phyloP scores from a whole-genome alignment of 2,888 invertebrate species.

The Leucophenga montana region DNA sequence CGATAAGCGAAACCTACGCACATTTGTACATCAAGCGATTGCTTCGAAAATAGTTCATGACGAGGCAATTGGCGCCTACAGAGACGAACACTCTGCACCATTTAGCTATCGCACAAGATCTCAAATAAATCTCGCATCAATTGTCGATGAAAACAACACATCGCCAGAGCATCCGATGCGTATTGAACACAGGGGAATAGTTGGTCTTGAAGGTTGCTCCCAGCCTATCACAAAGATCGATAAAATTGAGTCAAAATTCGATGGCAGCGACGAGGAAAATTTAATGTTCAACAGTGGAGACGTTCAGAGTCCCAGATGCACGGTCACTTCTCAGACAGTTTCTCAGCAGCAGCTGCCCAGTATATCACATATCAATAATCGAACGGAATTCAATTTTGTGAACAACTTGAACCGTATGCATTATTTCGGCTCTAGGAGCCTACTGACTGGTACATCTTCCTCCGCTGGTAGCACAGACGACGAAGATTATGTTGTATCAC shows the following conservation, averaged over 20 bases:
- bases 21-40: conserved; percentile 75
- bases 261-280: neutral
- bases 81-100: conserved; percentile 88
- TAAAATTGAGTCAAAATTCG: neutral
- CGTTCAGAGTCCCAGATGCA: neutral
- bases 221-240: neutral
- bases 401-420: neutral
- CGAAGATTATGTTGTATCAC: conserved; percentile 24
- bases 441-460: conserved; percentile 45
- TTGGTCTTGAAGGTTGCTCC: neutral
- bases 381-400: neutral
- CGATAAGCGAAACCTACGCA: conserved; percentile 74
- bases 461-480: conserved; percentile 44
- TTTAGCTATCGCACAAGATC: conserved; percentile 87
- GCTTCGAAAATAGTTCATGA: conserved; percentile 77
- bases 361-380: too few relatives aligned
- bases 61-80: conserved; percentile 75
- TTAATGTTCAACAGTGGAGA: neutral
- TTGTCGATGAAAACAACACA: too few relatives aligned
- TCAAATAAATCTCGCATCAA: conserved; percentile 78
- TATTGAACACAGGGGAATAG: neutral
- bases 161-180: too few relatives aligned
- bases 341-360: too few relatives aligned
- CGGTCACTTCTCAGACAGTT: too few relatives aligned
- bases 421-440: conserved; percentile 39